Evolutionary conservation across 1,140 invertebrate genomes (phyloP), one percentile per base, ranked within the genome.

Genomic region (Scaptomyza pallida): DNA sequence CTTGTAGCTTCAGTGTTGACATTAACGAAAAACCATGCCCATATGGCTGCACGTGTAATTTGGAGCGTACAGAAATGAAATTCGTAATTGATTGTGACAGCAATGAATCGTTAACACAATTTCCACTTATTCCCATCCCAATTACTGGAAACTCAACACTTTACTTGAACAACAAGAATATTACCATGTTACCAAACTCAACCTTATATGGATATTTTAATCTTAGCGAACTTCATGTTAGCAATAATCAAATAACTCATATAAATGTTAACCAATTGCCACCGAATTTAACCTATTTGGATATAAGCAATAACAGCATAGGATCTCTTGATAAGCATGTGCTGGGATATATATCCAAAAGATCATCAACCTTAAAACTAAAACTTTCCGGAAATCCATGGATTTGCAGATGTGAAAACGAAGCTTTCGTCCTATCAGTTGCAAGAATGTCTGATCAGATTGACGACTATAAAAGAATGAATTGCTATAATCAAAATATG

Each of bases 171-270:
- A 41, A 41, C 17, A 55, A 43, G 3, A 21, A 13, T 19, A 21
- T 40, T 5, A 15, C 52, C 8, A 10, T 26, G 10, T 41, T 55
- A 12, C 52, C 52, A 5, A 55, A 55, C 21, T 23, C 52, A 13
- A 41, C 37, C 6, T 15, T 55, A 41, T 41, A 55, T 41, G 52
- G 52, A 15, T 55, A 55, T 15, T 41, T 17, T 8, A 23, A 55
- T 23, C 6, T 55, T 2, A n/a, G 19, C 2, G 37, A 55, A 23
- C 37, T 55, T 3, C 37, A 41, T 26, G 3, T 55, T n/a, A 13
- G 12, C n/a, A 55, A 43, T 6, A 56, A 56, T 15, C 16, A 17
- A 5, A 4, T 56, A 1, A 15, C 52, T 2, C 6, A 30, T 43
- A 3, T 43, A 43, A 56, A 0, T 26, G 1, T 43, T 5, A 13